phyloP scores from a whole-genome alignment of 2,113 vertebrate genomes.

The Ceyx cyanopectus region DNA sequence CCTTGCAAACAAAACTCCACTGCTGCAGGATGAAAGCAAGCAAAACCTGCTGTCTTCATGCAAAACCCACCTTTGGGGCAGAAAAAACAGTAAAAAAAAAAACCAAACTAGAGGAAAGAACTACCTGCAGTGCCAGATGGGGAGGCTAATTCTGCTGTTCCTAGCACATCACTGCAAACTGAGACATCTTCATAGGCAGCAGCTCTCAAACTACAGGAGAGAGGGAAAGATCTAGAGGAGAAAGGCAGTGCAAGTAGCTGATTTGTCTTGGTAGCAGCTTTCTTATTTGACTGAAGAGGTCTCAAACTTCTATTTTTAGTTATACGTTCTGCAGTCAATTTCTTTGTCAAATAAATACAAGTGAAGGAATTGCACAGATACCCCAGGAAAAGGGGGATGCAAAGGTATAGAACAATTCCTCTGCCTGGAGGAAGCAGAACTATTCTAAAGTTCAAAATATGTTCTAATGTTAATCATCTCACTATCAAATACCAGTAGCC shows the following conservation, averaged over 20 bases:
- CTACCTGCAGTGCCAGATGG: neutral
- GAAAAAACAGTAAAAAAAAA: too few species aligned
- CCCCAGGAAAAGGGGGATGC: neutral
- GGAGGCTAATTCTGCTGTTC: neutral
- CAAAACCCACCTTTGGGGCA: neutral
- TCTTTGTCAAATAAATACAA: neutral
- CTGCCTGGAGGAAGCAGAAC: neutral
- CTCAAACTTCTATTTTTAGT: slow-evolving; percentile 12
- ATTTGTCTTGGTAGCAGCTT: neutral
- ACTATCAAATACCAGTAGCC: neutral
- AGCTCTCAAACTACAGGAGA: neutral
- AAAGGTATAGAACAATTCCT: neutral
- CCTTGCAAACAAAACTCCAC: neutral
- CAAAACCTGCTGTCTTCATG: neutral
- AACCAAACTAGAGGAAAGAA: rapidly evolving
- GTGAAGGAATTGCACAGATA: neutral
- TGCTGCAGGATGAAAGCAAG: neutral
- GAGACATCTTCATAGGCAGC: neutral
- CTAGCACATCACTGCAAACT: neutral
- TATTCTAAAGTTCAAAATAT: neutral
- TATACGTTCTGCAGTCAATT: neutral
- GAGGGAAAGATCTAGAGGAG: neutral
- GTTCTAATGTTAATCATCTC: neutral
- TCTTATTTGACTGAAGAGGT: neutral
- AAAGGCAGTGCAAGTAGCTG: neutral